These are phyloP conservation scores for Dasysyrphus tricinctus DNA, from an alignment of 2,888 invertebrate genomes.

Conservation along the genomic window DNA sequence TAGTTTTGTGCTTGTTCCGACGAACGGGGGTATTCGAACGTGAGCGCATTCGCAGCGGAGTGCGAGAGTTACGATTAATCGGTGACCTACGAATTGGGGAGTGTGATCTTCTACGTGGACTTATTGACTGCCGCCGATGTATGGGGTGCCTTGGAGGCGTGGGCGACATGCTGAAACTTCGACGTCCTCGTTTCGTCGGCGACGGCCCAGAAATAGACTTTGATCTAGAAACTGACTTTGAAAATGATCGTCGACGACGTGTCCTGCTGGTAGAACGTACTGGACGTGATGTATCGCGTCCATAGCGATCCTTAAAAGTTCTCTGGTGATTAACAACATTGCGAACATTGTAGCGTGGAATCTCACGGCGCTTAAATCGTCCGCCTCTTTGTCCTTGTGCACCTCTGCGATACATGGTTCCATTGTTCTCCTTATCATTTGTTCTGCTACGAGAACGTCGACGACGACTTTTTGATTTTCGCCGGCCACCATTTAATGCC, in stretches of 20 bases:
- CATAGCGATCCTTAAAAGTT: conserved; percentile 89
- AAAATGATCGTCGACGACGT: conserved; percentile 79
- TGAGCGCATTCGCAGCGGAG: conserved; percentile 79
- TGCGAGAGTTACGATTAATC: conserved; percentile 77
- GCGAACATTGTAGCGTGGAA: conserved; percentile 93
- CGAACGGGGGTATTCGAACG: conserved; percentile 78
- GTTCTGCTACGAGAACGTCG: conserved; percentile 76
- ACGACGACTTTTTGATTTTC: conserved; percentile 44
- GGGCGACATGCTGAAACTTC: conserved; percentile 82
- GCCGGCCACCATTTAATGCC: conserved; percentile 78
- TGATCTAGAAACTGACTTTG: conserved; percentile 79
- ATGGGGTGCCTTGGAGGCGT: conserved; percentile 77
- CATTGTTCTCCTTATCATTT: conserved; percentile 81
- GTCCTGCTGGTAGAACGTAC: conserved; percentile 80
- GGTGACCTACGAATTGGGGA: conserved; percentile 76
- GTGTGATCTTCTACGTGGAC: conserved; percentile 78
- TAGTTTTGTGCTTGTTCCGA: conserved; percentile 58
- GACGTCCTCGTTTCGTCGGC: conserved; percentile 74
- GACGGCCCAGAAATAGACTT: conserved; percentile 79
- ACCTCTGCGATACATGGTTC: conserved; percentile 24
- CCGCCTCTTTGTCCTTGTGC: conserved; percentile 80
- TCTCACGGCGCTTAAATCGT: conserved; percentile 88
- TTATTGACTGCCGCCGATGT: conserved; percentile 77
- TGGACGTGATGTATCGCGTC: conserved; percentile 87
- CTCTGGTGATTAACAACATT: conserved; percentile 87